Evolutionary conservation across 2,113 vertebrate species (phyloP).

Genomic region (Corynorhinus townsendii): DNA sequence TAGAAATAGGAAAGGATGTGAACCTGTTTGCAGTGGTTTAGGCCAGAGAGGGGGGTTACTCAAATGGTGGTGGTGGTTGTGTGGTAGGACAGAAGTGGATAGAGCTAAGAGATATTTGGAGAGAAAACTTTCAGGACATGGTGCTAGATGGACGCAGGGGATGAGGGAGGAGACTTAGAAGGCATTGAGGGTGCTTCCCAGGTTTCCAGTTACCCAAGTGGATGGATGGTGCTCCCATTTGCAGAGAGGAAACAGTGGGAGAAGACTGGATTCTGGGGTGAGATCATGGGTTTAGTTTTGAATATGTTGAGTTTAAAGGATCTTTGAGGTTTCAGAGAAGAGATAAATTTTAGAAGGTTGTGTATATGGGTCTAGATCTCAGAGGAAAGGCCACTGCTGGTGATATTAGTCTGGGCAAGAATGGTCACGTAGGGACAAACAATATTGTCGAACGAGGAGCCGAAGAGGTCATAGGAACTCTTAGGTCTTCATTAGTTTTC

Average conservation of each 20-base stretch:
- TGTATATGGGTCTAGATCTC: not conserved
- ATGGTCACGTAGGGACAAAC: not conserved
- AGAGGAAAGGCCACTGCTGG: not conserved
- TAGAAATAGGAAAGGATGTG: not conserved
- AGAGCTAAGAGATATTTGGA: not conserved
- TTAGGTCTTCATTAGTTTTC: not conserved
- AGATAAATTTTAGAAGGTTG: not conserved
- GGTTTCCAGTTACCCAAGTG: not conserved
- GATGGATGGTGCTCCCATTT: not conserved
- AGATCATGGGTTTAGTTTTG: not conserved
- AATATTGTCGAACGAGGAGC: not conserved
- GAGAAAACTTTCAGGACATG: not conserved
- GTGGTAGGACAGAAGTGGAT: not conserved
- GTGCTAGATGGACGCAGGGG: not conserved
- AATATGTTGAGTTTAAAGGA: not conserved
- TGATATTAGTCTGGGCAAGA: not conserved
- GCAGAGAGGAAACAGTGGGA: not conserved
- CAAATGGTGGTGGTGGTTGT: not conserved
- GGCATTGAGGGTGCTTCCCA: not conserved
- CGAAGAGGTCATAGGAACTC: not conserved
- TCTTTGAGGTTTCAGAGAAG: not conserved
- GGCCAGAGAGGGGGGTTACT: not conserved
- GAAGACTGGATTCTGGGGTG: not conserved
- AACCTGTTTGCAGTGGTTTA: not conserved
- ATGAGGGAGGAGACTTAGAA: not conserved